Evolutionary conservation across 2,888 invertebrate genomes (phyloP).

Genomic region (Lacanobia wlatinum): DNA sequence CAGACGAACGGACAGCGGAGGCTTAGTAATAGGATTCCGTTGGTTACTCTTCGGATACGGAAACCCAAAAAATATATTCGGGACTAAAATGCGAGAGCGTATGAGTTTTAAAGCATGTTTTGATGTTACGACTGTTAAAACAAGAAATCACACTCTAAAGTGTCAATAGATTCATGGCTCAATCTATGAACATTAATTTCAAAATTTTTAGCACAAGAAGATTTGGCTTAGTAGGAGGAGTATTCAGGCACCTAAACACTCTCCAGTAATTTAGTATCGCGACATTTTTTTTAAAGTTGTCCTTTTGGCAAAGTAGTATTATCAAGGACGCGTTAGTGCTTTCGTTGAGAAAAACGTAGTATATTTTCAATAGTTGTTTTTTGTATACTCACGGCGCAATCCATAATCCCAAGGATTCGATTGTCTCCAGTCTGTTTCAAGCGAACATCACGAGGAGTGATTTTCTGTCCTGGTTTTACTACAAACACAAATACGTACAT

Average conservation of each 20-base stretch:
- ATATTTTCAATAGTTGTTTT: neutral
- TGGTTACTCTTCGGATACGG: too few species aligned
- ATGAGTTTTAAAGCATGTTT: neutral
- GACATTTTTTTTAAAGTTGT: neutral
- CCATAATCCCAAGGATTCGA: constrained; percentile 74
- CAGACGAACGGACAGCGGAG: too few species aligned
- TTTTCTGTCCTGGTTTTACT: constrained; percentile 38
- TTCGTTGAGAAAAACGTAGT: neutral
- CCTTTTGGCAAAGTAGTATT: neutral
- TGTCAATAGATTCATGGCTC: neutral
- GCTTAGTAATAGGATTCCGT: too few species aligned
- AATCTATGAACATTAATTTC: neutral
- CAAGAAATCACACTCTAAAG: too few species aligned
- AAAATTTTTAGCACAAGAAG: neutral
- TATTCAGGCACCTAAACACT: neutral
- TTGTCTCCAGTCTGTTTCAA: constrained; percentile 79
- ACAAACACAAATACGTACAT: neutral
- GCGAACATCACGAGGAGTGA: constrained; percentile 68
- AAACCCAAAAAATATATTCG: neutral
- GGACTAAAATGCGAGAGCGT: neutral
- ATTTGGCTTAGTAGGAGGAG: neutral
- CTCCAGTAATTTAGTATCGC: neutral
- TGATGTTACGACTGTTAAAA: neutral
- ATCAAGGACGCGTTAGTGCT: neutral
- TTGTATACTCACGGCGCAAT: constrained; percentile 73